Base-by-base conservation (phyloP, 2,888 invertebrate species). In the Nineta flava region DNA sequence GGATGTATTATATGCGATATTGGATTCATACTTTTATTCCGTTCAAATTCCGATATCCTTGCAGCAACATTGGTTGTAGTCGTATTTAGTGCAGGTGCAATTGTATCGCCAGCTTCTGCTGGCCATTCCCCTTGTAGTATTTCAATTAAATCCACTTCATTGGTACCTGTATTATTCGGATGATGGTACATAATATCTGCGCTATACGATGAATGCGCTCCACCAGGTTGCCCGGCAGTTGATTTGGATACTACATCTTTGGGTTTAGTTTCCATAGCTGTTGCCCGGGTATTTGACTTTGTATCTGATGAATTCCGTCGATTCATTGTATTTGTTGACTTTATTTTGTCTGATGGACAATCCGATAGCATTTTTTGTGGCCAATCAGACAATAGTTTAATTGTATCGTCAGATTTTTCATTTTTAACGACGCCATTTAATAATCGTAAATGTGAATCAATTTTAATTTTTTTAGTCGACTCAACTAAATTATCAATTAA, bases 1-100 rank as follows among this genome's bases (percentile, higher is more conserved):
- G 38, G 70, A 53, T 70, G 67, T 43, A 71, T 66, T 50, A 79
- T 60, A 57, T 79, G 79, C 51, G 73, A 70, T 51, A 79, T 61
- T 38, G 74, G 66, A 63, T 79, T 80, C 5, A 70, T 65, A 59
- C 78, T 79, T 60, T 77, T 79, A 56, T 73, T 69, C 56, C 79
- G 67, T 53, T 70, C 73, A 13, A 26, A 46, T 15, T 35, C 38
- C 2, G 12, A 9, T n/a, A 17, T 47, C 10, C 16, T 12, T 38
- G 34, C 17, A 2, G 34, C 43, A 3, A 17, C 16, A 17, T 17
- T 43, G 5, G 13, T 12, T 10, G 17, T 9, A 9, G 44, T 21
- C 9, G 15, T 26, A 26, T 26, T 44, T 26, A 49, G 17, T 13
- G 41, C 41, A 17, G 49, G 45, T 10, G 38, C 45, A n/a, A 48